phyloP scores from a whole-genome alignment of 2,797 vertebrate species.

The Siniperca undulata region DNA sequence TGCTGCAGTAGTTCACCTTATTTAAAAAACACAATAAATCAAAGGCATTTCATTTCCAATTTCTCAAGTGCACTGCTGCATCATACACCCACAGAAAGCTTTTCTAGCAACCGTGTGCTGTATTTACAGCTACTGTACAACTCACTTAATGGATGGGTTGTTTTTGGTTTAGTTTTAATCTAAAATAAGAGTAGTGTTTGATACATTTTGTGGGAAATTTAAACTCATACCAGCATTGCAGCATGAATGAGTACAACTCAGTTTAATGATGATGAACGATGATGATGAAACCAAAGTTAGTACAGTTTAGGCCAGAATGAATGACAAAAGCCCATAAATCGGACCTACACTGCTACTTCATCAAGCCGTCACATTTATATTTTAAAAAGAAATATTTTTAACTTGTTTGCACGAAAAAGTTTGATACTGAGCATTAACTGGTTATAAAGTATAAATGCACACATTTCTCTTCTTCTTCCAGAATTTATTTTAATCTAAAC shows the following conservation, averaged over 20 bases:
- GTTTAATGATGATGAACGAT: background rate
- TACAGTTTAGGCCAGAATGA: background rate
- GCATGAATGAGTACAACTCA: background rate
- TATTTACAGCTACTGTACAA: background rate
- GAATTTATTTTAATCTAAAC: background rate
- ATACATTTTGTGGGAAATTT: background rate
- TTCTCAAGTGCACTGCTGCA: constrained; percentile 26
- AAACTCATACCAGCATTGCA: background rate
- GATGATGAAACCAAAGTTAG: background rate
- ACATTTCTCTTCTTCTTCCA: too few species aligned
- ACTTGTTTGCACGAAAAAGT: too few species aligned
- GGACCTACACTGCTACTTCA: background rate
- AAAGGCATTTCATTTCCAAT: constrained; percentile 58
- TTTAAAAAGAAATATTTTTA: too few species aligned
- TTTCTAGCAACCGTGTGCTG: background rate
- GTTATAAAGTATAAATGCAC: too few species aligned
- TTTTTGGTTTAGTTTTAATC: background rate
- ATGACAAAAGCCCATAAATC: background rate
- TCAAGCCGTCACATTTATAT: too few species aligned
- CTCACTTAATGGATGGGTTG: background rate
- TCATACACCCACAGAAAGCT: constrained; percentile 15
- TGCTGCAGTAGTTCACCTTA: constrained; percentile 44
- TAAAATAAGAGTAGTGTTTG: background rate
- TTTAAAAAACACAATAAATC: constrained; percentile 56
- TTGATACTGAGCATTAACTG: too few species aligned